Base-by-base conservation (phyloP, 1,140 invertebrate genomes). In the Neodiprion virginianus region DNA sequence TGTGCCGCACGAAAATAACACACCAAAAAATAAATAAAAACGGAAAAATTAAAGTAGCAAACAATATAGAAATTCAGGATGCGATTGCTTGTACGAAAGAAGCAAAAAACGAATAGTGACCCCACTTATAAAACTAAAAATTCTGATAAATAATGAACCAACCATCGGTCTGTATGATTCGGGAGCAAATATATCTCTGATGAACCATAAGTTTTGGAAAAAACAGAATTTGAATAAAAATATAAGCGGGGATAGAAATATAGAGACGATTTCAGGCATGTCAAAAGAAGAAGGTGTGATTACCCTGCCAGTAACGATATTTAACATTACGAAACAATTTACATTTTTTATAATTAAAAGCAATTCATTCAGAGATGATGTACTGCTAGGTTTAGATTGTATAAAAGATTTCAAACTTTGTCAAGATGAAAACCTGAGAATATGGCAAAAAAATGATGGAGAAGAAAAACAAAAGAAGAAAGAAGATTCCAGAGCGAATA, bases 91-190 rank as follows among this genome's bases (percentile, higher is more conserved):
- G 70, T 23, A n/a, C 53, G 17, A 21, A 71, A 48, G 53, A 75
- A 70, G 53, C 76, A 78, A 79, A 78, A n/a, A 79, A 79, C 78
- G 72, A 75, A 49, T 48, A 61, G 47, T 70, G 5, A 21, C 72
- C 74, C 77, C 77, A 76, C 76, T 79, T 67, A 79, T 79, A 11
- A 77, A 71, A 73, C 8, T 79, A 17, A 75, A 74, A 61, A 66
- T 79, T 69, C 1, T 65, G 10, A n/a, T 77, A 21, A 75, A 79
- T 48, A 53, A 73, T 1, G 48, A 71, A 8, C 49, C 67, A 73
- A 72, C 72, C 11, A n/a, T 66, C 48, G 77, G 61, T 8, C 17
- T 75, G 49, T 78, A 79, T 75, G 79, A 78, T 14, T 78, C 78
- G 12, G 78, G 77, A 12, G 72, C 74, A 71, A 79, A 79, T 49